Conservation (phyloP, 2,797 vertebrate species). For the Alauda arvensis region DNA sequence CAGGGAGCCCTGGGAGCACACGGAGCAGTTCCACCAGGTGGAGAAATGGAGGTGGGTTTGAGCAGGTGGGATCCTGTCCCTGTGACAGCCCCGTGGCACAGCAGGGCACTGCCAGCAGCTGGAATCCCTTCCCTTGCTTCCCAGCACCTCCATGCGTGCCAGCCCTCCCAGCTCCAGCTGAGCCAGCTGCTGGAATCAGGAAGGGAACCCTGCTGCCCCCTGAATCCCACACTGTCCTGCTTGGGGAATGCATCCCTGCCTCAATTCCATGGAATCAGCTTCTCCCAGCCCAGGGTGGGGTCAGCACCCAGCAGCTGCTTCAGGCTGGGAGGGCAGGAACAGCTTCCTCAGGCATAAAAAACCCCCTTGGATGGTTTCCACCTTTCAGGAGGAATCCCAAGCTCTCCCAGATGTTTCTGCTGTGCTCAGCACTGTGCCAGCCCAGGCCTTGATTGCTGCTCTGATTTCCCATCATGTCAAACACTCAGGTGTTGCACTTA, state of each 20-base stretch:
- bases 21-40: constrained; percentile 21
- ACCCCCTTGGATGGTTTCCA: background rate
- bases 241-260: rapidly evolving
- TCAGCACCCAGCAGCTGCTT: background rate
- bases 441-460: background rate
- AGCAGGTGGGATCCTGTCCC: rapidly evolving
- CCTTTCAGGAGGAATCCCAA: background rate
- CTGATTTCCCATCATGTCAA: background rate
- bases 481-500: background rate
- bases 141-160: background rate
- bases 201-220: background rate
- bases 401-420: background rate
- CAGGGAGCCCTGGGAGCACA: background rate
- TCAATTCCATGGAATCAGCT: rapidly evolving
- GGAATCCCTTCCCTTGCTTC: background rate
- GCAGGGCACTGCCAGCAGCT: background rate
- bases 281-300: background rate
- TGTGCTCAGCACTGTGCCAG: background rate
- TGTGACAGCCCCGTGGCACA: rapidly evolving
- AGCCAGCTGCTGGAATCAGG: background rate
- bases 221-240: background rate
- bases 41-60: background rate
- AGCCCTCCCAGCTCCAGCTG: background rate
- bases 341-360: background rate
- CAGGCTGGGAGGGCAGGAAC: background rate